Evolutionary conservation across 2,113 vertebrate species (phyloP).

Genomic region (Sylvia atricapilla): DNA sequence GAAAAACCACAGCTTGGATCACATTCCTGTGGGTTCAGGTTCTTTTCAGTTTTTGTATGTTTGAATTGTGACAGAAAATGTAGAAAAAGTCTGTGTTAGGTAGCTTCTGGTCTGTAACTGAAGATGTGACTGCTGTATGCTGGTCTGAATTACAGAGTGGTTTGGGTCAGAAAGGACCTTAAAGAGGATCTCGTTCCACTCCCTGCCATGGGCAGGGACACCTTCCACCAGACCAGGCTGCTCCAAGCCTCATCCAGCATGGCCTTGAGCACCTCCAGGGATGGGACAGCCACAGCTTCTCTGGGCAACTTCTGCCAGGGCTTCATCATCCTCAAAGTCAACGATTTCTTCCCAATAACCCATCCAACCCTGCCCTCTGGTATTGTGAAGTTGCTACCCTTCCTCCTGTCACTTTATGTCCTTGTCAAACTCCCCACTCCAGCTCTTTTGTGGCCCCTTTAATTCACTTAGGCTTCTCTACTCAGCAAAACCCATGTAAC

Average conservation of each 20-base stretch:
- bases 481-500: not conserved
- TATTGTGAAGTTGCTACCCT: not conserved
- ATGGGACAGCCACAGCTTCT: not conserved
- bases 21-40: not conserved
- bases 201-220: not conserved
- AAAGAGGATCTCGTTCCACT: fast-evolving
- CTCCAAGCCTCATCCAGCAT: fast-evolving
- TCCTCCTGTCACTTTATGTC: not conserved
- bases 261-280: not conserved
- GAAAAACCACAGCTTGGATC: not conserved
- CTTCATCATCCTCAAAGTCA: not conserved
- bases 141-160: not conserved
- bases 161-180: not conserved
- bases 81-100: not conserved
- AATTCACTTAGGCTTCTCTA: not conserved
- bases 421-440: not conserved
- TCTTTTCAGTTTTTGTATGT: not conserved
- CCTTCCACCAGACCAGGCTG: not conserved
- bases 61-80: not conserved
- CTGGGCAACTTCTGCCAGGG: not conserved
- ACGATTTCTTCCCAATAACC: not conserved
- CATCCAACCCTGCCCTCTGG: not conserved
- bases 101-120: not conserved
- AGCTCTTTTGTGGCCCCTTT: not conserved
- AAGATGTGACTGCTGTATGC: not conserved